Evolutionary conservation across 2,888 invertebrate genomes (phyloP), one percentile per base, ranked within the genome.

Genomic region (Acleris holmiana): DNA sequence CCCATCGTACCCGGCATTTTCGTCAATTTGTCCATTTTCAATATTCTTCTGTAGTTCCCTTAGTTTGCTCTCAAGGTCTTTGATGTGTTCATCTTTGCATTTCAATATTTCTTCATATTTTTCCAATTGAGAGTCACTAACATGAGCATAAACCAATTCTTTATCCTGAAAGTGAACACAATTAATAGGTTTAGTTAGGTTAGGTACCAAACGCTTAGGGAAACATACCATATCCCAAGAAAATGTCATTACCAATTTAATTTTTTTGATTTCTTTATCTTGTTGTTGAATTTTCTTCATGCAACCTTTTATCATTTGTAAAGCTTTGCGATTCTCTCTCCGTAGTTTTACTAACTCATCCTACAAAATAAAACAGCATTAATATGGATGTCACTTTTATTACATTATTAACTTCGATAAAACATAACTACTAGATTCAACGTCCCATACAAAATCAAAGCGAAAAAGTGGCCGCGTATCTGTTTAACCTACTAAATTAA

Each of bases 221-320:
- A 13, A 35, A 35, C 13, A 0, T 35, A 13, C 13, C 35, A 35
- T 35, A 35, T 35, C 13, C 13, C 35, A n/a, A 44, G 17, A 44
- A 7, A 17, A 17, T n/a, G 2, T 19, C 23, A 17, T 58, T 77
- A 91, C 91, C 80, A 91, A 73, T 84, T 89, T 90, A 8, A 89
- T 76, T 77, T 88, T 90, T 67, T 89, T 90, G 0, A 92, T 89
- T 79, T 91, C 92, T 64, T 90, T 91, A 69, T 93, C 92, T 72
- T 93, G 85, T 69, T 93, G 91, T 68, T 93, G 89, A 71, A 93
- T 93, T 71, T 93, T 93, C 67, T 93, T 90, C 88, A 93, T 89
- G 69, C 93, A 93, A 35, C 90, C 93, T 81, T 94, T 93, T 57
- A 94, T 93, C 88, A 93, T 92, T 74, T 93, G 92, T 51, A 94